A percentile compares a stretch with the other conserved stretches of the same genome.
These are phyloP conservation scores for Mesochorus sp. DNA, from an alignment of 2,888 invertebrate species.

Conservation along the genomic window DNA sequence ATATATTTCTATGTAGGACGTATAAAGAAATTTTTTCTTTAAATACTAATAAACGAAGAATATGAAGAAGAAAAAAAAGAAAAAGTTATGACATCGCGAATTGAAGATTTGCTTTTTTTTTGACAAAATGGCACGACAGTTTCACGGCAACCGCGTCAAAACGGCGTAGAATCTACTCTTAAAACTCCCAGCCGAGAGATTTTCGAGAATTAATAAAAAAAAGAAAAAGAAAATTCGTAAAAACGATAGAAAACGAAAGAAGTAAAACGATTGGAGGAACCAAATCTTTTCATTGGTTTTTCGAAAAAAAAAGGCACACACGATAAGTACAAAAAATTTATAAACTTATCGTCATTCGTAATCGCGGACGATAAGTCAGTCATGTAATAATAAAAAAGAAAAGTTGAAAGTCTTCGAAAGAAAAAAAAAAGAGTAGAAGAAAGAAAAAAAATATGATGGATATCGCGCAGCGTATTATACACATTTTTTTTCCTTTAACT, in stretches of 20 bases:
- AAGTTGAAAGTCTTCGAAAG: background rate
- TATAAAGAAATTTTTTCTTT: conserved; percentile 41
- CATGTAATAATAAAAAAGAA: background rate
- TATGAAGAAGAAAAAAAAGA: conserved; percentile 46
- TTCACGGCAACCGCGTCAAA: conserved; percentile 79
- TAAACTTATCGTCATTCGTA: too few species aligned
- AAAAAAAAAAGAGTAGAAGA: conserved; percentile 17
- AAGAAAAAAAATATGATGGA: background rate
- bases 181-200: conserved; percentile 19
- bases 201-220: conserved; percentile 18
- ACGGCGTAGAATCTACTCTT: conserved; percentile 62
- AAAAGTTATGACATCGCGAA: conserved; percentile 51
- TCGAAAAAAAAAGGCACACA: conserved; percentile 57
- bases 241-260: conserved; percentile 33
- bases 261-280: too few species aligned
- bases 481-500: too few species aligned
- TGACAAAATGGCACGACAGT: conserved; percentile 78
- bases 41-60: conserved; percentile 29
- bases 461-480: conserved; percentile 17
- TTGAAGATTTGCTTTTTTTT: conserved; percentile 46
- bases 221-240: conserved; percentile 18
- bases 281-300: too few species aligned
- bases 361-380: too few species aligned
- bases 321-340: conserved; percentile 59
- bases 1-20: conserved; percentile 58